Conservation (phyloP, 2,888 invertebrate species). For the Hoplodrina ambigua region DNA sequence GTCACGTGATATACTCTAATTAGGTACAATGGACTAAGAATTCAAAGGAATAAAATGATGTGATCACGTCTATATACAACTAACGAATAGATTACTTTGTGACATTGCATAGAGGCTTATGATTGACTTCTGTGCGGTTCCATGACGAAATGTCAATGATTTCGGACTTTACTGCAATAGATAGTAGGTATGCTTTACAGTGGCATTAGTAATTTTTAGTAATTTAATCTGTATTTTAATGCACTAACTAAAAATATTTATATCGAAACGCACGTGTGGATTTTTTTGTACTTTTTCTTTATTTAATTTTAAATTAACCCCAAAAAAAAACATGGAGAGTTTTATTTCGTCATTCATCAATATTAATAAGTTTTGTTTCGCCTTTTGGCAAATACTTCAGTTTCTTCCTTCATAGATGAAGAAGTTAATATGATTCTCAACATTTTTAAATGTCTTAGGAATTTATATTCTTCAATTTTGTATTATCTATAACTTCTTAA, state of each 20-base stretch:
- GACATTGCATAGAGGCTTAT: slow-evolving; percentile 22
- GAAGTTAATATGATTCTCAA: neutral
- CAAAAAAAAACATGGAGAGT: no score
- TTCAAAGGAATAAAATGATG: slow-evolving; percentile 77
- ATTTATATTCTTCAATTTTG: neutral
- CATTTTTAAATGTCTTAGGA: neutral
- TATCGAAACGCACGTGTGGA: neutral
- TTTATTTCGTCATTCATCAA: no score
- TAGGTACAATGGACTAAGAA: slow-evolving; percentile 75
- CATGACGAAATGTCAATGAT: slow-evolving; percentile 4
- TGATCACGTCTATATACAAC: slow-evolving; percentile 78
- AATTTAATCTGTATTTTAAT: neutral
- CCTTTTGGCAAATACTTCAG: neutral
- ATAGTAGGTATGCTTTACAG: neutral
- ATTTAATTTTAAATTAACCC: neutral
- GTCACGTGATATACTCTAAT: slow-evolving; percentile 76
- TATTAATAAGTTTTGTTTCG: no score
- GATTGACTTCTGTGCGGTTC: slow-evolving; percentile 23
- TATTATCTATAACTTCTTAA: neutral
- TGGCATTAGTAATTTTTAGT: neutral
- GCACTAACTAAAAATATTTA: neutral
- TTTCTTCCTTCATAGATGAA: neutral
- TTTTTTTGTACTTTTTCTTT: neutral
- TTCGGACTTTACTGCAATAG: neutral
- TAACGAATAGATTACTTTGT: slow-evolving; percentile 56